Base-by-base conservation (phyloP, 2,113 vertebrate genomes). In the Myiozetetes cayanensis region DNA sequence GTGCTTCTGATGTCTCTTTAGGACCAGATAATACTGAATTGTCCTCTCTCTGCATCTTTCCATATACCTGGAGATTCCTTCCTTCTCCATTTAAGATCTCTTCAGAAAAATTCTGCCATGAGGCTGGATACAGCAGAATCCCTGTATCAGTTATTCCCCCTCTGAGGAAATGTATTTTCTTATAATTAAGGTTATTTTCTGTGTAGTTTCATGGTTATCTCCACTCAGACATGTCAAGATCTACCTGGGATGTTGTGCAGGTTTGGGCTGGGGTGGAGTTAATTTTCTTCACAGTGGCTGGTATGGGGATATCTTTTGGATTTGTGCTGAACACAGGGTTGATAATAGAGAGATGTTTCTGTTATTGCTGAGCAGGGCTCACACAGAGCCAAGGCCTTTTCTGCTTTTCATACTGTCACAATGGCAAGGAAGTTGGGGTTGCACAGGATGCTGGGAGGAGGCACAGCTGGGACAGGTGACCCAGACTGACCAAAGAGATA, bases 381-480 rank as follows among this genome's bases (percentile, higher is more conserved):
- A 10, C 17, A 43, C 43, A 65, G 31, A 80, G 12, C 18, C 58
- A 58, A 66, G 31, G 50, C 44, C 22, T 81, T 33, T 66, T 33
- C 68, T 74, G 14, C 24, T 66, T 66, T 43, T 20, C 0, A 0
- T 50, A 31, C 0, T 0, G 43, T 27, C 37, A 44, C 0, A 0
- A 0, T 20, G 52, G 22, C 2, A 4, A 58, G 22, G 12, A 28
- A 37, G 6, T 1, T 52, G 14, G 18, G 67, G 14, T 3, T 66
- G 14, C 23, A 28, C n/a, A 39, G 22, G 19, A 46, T 18, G 7
- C 1, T 73, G 50, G 17, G 31, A 50, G 14, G 14, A 74, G 27
- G 19, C 33, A 31, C 25, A 43, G 25, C 43, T n/a, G 31, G 44
- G 4, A 19, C 14, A 50, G 59, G 59, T 15, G 50, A 73, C 22